Evolutionary conservation across 2,113 vertebrate species (phyloP).

Genomic region (Aplodontia rufa): DNA sequence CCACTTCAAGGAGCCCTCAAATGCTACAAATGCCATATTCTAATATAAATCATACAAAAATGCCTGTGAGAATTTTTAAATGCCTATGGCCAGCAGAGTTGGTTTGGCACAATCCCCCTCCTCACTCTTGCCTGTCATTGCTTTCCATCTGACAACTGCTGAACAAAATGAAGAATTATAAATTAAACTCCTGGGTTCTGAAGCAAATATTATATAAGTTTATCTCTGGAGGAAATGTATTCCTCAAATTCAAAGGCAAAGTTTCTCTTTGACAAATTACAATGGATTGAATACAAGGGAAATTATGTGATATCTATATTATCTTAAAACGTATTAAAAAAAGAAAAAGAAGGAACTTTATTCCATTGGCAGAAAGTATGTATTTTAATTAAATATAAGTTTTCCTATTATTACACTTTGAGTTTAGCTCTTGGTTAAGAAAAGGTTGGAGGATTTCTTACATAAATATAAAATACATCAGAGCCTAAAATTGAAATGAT

Average conservation of each 20-base stretch:
- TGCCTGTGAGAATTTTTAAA: neutral
- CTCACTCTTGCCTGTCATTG: neutral
- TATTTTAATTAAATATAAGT: constrained; percentile 72
- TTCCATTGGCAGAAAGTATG: constrained; percentile 56
- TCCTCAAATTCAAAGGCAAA: constrained; percentile 66
- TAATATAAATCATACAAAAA: constrained; percentile 7
- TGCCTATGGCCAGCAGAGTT: constrained; percentile 6
- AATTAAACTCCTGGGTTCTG: constrained; percentile 62
- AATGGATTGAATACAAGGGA: constrained; percentile 63
- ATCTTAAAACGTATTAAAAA: constrained; percentile 52
- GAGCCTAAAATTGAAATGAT: constrained; percentile 8
- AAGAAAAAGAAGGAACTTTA: constrained; percentile 58
- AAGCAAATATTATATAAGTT: constrained; percentile 64
- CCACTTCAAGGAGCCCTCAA: neutral
- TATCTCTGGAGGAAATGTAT: constrained; percentile 68
- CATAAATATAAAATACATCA: constrained; percentile 22
- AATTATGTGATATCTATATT: constrained; percentile 70
- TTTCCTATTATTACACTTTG: constrained; percentile 35
- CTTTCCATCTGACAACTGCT: constrained; percentile 35
- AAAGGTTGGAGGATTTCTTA: constrained; percentile 30
- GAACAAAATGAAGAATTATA: constrained; percentile 56
- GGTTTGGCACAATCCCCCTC: neutral
- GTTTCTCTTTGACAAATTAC: constrained; percentile 68
- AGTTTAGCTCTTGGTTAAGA: constrained; percentile 47
- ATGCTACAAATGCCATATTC: neutral